Conservation (phyloP, 2,888 invertebrate genomes). For the Hypomecis punctinalis region DNA sequence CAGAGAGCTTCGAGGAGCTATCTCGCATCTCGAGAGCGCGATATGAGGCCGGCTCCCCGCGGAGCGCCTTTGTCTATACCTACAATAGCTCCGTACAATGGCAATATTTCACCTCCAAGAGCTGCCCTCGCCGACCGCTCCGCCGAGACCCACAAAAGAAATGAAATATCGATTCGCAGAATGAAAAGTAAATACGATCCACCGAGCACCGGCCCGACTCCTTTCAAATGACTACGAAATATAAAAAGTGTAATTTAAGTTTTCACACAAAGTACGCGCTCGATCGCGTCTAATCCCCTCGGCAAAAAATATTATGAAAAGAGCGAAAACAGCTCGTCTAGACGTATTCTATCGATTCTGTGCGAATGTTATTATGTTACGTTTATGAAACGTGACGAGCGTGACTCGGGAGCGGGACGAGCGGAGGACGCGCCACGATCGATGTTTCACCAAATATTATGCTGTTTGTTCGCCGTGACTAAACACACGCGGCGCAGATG, state of each 20-base stretch:
- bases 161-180: slow-evolving; percentile 51
- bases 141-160: slow-evolving; percentile 44
- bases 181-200: slow-evolving; percentile 35
- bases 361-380: slow-evolving; percentile 33
- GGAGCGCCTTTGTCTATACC: slow-evolving; percentile 38
- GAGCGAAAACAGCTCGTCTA: slow-evolving; percentile 32
- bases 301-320: slow-evolving; percentile 31
- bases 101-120: slow-evolving; percentile 41
- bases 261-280: slow-evolving; percentile 29
- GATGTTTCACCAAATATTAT: slow-evolving; percentile 18
- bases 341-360: slow-evolving; percentile 38
- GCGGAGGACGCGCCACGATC: slow-evolving; percentile 2
- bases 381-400: slow-evolving; percentile 36
- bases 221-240: slow-evolving; percentile 17
- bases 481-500: slow-evolving; percentile 5
- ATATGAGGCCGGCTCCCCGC: slow-evolving; percentile 17
- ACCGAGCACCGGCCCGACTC: slow-evolving; percentile 9
- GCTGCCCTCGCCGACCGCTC: slow-evolving; percentile 17
- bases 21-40: slow-evolving; percentile 29
- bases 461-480: slow-evolving; percentile 20
- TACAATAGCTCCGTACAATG: slow-evolving; percentile 30
- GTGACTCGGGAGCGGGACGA: slow-evolving; percentile 23
- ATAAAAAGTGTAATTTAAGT: slow-evolving; percentile 38
- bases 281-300: slow-evolving; percentile 33
- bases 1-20: slow-evolving; percentile 12